Evolutionary conservation across 2,797 vertebrate genomes (phyloP), one percentile per base, ranked within the genome.

Genomic region (Zalophus californianus): DNA sequence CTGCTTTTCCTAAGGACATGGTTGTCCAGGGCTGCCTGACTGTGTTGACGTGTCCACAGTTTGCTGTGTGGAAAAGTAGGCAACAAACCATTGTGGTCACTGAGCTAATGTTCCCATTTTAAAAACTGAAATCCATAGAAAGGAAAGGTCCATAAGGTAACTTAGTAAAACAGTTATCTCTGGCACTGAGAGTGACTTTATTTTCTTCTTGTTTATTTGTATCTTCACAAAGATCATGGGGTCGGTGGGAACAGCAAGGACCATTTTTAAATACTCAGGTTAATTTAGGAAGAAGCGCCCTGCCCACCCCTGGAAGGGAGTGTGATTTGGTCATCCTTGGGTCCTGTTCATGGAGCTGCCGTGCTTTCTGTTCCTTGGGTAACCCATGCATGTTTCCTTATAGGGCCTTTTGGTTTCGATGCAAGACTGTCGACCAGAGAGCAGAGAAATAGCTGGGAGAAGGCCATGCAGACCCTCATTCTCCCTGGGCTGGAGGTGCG

Each of bases 391-490:
- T 9, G 78, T 90, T 86, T 94, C 60, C 52, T 98, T 98, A 72
- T 91, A 99, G 99, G 98, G 97, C 97, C 97, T n/a, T 98, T 86
- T 93, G 14, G 2, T 6, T 99, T 99, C 91, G 96, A 99, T 97
- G 88, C 77, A 66, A 35, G 35, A 1, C 98, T 99, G 29, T 99
- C 99, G 21, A 99, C 98, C 82, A 99, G 99, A 97, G 91, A 97
- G 2, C 41, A 41, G 3, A 99, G 99, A 98, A 99, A 99, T 92
- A 92, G 38, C n/a, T 99, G 99, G 99, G 99, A 99, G 97, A 91
- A 75, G 15, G 44, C 73, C 44, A 75, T 75, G 25, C 14, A 75
- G 27, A 32, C 98, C 97, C 68, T 70, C 7, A 35, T 99, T 96
- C 98, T 99, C 96, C 98, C 98, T 88, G 99, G 99, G 54, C 72